Percentiles rank a stretch among this genome's conserved stretches.
Evolutionary conservation across 2,797 vertebrate species (phyloP).

Genomic region (Eidolon dupreanum): DNA sequence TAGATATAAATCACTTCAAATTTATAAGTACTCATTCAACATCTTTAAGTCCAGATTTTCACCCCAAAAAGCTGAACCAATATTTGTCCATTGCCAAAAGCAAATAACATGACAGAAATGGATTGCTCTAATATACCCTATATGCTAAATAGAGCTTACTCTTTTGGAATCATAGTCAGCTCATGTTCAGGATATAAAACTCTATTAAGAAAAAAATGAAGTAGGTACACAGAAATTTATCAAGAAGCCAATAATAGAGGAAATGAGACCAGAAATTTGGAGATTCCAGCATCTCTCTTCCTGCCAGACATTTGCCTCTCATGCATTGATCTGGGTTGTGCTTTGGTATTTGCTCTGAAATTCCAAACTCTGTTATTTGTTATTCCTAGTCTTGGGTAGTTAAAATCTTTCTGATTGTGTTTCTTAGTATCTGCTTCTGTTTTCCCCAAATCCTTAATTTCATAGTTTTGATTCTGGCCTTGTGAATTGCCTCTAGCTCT

Average conservation of each 20-base stretch:
- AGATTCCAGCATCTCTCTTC: background rate
- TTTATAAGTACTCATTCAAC: background rate
- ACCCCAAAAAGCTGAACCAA: background rate
- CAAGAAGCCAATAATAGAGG: background rate
- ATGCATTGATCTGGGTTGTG: background rate
- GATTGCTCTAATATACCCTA: background rate
- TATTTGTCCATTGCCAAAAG: background rate
- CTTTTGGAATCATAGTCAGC: background rate
- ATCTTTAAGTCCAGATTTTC: background rate
- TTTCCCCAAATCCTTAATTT: background rate
- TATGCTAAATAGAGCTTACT: background rate
- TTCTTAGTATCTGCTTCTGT: background rate
- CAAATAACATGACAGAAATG: background rate
- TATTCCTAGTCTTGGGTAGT: background rate
- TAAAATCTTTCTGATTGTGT: background rate
- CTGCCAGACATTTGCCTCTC: background rate
- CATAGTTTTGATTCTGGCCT: background rate
- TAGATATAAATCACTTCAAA: background rate
- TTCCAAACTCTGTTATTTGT: background rate
- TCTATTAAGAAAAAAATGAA: background rate
- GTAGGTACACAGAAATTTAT: background rate
- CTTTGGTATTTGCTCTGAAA: background rate
- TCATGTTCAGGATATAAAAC: background rate
- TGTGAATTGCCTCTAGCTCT: background rate
- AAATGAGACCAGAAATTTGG: background rate